Evolutionary conservation across 2,888 invertebrate genomes (phyloP).

Genomic region (Cataglyphis livida): DNA sequence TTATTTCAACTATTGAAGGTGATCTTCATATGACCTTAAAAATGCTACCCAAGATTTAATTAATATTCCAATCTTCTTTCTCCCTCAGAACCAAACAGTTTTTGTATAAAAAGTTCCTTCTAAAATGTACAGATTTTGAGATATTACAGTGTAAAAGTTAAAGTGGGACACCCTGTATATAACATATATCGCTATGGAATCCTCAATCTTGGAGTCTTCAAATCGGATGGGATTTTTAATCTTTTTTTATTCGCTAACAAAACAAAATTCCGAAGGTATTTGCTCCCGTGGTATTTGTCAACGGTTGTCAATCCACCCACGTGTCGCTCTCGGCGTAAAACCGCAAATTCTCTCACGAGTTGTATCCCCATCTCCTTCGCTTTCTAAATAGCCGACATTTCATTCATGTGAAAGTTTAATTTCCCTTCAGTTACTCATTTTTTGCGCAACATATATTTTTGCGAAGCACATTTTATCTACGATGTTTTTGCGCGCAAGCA

Average conservation of each 20-base stretch:
- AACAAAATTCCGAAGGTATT: conserved; percentile 40
- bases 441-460: neutral
- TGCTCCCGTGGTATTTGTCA: conserved; percentile 10
- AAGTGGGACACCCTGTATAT: neutral
- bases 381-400: conserved; percentile 44
- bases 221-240: conserved; percentile 63
- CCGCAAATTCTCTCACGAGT: conserved; percentile 29
- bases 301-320: conserved; percentile 7
- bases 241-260: conserved; percentile 51
- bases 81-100: no score
- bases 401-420: conserved; percentile 54
- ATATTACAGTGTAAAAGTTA: no score
- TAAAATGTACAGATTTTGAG: no score
- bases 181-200: neutral
- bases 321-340: neutral
- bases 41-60: no score
- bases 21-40: no score
- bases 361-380: neutral
- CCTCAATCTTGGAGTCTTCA: neutral
- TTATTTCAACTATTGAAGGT: no score
- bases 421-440: neutral
- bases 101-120: no score
- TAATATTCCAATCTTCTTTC: no score
- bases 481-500: neutral
- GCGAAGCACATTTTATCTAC: conserved; percentile 30